Evolutionary conservation across 2,113 vertebrate genomes (phyloP).

Genomic region (Ammodramus savannarum): DNA sequence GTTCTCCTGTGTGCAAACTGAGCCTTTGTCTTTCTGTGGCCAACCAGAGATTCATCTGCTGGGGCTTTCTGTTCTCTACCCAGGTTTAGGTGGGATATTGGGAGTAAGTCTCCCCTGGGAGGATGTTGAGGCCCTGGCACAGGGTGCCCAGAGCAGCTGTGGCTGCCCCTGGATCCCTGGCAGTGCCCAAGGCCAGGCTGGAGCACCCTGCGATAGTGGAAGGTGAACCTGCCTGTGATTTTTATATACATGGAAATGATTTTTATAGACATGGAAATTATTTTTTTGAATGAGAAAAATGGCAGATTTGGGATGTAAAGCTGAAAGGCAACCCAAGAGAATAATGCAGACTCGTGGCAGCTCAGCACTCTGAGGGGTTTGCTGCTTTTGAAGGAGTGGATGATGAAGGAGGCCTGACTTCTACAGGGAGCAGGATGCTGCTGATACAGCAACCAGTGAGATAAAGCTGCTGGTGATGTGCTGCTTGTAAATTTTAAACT

Average conservation of each 20-base stretch:
- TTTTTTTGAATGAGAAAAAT: neutral
- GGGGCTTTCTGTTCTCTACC: neutral
- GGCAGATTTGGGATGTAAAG: neutral
- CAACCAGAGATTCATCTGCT: neutral
- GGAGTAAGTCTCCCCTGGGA: fast-evolving
- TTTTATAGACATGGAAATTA: fast-evolving
- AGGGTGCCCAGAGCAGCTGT: neutral
- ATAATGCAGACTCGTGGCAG: fast-evolving
- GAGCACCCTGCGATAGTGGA: fast-evolving
- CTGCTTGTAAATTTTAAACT: neutral
- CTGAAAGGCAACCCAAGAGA: neutral
- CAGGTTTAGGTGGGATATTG: neutral
- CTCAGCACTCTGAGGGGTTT: neutral
- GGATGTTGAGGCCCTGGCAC: neutral
- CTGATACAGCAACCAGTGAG: neutral
- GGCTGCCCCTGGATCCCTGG: neutral
- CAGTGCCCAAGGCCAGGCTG: fast-evolving
- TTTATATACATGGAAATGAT: neutral
- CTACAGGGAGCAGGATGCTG: neutral
- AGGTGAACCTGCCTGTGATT: neutral
- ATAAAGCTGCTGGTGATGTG: neutral
- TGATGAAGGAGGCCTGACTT: neutral
- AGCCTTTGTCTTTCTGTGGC: neutral
- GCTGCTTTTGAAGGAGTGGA: neutral
- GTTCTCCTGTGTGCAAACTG: neutral